Evolutionary conservation across 2,797 vertebrate species (phyloP).

Genomic region (Enteromius radiatus): DNA sequence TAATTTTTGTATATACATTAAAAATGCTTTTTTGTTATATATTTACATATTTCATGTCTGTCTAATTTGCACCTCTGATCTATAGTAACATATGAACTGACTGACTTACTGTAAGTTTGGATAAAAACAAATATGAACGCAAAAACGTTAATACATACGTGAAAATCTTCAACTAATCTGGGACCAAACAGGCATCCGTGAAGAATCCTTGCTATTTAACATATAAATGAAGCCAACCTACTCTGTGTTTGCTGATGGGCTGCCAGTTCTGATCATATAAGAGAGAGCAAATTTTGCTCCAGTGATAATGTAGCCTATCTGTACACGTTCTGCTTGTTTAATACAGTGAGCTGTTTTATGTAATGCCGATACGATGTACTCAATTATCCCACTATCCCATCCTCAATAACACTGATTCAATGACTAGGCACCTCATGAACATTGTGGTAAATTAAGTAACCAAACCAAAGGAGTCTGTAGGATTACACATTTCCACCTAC

Average conservation of each 20-base stretch:
- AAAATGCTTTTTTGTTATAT: not conserved
- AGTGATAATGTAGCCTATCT: not conserved
- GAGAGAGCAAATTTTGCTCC: not conserved
- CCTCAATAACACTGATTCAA: constrained; percentile 18
- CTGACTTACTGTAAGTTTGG: not conserved
- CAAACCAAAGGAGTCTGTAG: constrained; percentile 25
- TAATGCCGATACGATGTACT: constrained; percentile 22
- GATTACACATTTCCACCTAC: constrained; percentile 17
- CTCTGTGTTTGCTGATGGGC: not conserved
- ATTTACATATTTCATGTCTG: not conserved
- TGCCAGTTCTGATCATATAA: not conserved
- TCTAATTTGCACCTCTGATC: not conserved
- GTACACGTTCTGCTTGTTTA: constrained; percentile 4
- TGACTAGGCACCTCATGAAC: constrained; percentile 18
- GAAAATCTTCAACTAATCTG: not conserved
- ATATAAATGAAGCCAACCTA: not conserved
- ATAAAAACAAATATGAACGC: not conserved
- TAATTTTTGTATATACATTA: not conserved
- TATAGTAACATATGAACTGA: not conserved
- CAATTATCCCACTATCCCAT: not conserved
- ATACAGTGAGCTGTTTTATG: constrained; percentile 16
- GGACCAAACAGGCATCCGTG: not conserved
- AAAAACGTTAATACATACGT: not conserved
- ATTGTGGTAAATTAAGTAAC: constrained; percentile 23
- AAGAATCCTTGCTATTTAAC: not conserved